phyloP scores from a whole-genome alignment of 2,113 vertebrate genomes.

The Carassius carassius region DNA sequence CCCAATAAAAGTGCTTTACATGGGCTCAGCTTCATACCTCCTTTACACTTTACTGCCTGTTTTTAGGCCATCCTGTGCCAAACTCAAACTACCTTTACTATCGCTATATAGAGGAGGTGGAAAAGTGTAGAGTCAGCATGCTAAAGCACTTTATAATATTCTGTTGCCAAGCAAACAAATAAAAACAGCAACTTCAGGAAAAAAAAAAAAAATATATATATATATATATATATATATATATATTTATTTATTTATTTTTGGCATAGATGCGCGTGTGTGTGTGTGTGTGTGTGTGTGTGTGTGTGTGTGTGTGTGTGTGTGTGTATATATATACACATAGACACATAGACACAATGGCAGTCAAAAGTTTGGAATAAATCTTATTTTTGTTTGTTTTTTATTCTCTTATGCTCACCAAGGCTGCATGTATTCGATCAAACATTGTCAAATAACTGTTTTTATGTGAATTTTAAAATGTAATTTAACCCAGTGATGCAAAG shows the following conservation, averaged over 20 bases:
- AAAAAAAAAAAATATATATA: background rate
- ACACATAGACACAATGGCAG: no score
- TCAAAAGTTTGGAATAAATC: background rate
- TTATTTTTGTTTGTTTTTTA: no score
- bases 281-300: no score
- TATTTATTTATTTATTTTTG: background rate
- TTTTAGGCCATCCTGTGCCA: slow-evolving; percentile 37
- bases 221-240: no score
- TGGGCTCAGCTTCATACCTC: slow-evolving; percentile 31
- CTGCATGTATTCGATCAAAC: background rate
- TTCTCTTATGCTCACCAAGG: background rate
- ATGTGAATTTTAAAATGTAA: background rate
- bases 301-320: no score
- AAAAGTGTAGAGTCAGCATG: slow-evolving; percentile 12
- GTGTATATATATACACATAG: no score
- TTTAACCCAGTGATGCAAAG: background rate
- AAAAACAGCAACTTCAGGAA: background rate
- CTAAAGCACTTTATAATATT: slow-evolving; percentile 3
- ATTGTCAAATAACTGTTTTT: background rate
- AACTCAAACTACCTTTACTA: slow-evolving; percentile 20
- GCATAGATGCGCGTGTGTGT: background rate
- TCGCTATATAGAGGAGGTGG: background rate
- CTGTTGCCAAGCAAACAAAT: slow-evolving; percentile 29
- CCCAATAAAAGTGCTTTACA: slow-evolving; percentile 57
- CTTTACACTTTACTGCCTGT: slow-evolving; percentile 48